phyloP scores from a whole-genome alignment of 1,140 invertebrate genomes.

The Lucilia cuprina region DNA sequence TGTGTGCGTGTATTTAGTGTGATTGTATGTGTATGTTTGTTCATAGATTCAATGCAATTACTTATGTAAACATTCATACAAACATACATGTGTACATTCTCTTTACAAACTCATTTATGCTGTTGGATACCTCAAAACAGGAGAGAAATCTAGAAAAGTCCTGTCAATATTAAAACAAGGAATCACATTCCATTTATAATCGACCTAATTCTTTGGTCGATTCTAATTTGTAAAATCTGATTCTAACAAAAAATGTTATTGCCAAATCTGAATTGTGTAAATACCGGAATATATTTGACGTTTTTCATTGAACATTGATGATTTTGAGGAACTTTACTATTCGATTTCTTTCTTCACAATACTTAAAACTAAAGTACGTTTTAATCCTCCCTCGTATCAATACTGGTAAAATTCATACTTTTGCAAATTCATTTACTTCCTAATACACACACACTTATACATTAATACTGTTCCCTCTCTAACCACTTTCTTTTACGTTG shows the following conservation, averaged over 20 bases:
- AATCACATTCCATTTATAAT: too few relatives aligned
- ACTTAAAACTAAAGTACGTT: too few relatives aligned
- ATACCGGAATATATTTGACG: too few relatives aligned
- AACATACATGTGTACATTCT: not conserved
- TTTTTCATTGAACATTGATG: too few relatives aligned
- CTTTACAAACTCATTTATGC: not conserved
- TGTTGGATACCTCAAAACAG: not conserved
- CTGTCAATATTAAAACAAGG: too few relatives aligned
- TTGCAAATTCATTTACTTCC: not conserved
- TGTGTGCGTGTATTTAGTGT: not conserved
- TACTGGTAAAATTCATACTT: not conserved
- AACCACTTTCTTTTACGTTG: not conserved
- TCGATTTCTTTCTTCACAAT: too few relatives aligned
- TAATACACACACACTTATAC: not conserved
- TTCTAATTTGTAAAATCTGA: too few relatives aligned
- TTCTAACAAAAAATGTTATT: too few relatives aligned
- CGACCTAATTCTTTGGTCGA: too few relatives aligned
- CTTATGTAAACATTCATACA: conserved; percentile 15
- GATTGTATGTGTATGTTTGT: not conserved
- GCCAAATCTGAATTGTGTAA: too few relatives aligned
- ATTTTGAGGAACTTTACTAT: too few relatives aligned
- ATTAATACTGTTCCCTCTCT: not conserved
- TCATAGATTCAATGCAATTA: conserved; percentile 6
- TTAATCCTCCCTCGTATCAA: not conserved
- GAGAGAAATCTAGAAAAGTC: too few relatives aligned